A percentile compares a stretch with the other conserved stretches of the same genome.
phyloP scores from a whole-genome alignment of 2,113 vertebrate species.

The Butastur rufipennis region DNA sequence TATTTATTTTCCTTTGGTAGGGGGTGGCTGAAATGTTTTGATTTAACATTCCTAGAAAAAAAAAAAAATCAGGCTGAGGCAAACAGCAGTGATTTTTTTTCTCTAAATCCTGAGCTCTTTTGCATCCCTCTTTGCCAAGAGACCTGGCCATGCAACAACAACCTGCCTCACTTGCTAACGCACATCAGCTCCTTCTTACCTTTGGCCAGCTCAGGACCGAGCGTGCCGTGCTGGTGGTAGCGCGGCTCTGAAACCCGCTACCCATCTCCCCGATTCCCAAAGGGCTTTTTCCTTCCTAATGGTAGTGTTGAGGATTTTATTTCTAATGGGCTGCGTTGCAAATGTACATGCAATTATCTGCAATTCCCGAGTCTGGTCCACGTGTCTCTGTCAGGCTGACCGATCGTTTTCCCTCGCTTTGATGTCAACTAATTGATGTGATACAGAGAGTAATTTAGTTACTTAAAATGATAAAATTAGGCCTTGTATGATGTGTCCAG shows the following conservation, averaged over 20 bases:
- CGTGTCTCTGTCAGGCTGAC: not conserved
- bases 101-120: no score
- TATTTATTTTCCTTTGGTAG: not conserved
- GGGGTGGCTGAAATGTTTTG: not conserved
- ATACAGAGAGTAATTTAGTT: not conserved
- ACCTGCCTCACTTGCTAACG: accelerated
- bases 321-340: not conserved
- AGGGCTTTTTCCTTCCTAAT: not conserved
- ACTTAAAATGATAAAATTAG: not conserved
- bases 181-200: not conserved
- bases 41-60: not conserved
- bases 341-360: accelerated
- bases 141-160: accelerated
- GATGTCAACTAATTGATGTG: not conserved
- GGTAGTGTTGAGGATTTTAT: not conserved
- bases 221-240: not conserved
- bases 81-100: not conserved
- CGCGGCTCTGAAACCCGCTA: not conserved
- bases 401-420: not conserved
- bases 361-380: not conserved
- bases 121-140: no score
- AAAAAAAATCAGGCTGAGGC: not conserved
- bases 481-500: not conserved
- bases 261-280: not conserved
- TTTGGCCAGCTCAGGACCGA: not conserved